Percentiles rank a stretch among this genome's conserved stretches.
phyloP scores from a whole-genome alignment of 2,797 vertebrate species.

The Zalophus californianus region DNA sequence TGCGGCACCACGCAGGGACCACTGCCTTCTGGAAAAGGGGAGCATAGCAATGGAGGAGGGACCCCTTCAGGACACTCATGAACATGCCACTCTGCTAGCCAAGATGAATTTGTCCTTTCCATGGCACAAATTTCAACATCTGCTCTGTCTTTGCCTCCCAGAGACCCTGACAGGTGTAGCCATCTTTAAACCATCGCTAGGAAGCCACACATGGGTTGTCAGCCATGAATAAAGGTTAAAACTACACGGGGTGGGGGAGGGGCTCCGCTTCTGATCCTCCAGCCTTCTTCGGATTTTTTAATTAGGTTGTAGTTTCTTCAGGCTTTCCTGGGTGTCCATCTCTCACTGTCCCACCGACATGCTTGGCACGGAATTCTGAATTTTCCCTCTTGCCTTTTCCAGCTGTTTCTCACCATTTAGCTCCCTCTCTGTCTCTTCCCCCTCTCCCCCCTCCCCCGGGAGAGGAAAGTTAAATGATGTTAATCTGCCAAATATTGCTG shows the following conservation, averaged over 20 bases:
- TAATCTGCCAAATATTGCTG: slow-evolving; percentile 88
- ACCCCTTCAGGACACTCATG: slow-evolving; percentile 75
- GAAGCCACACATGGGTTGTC: slow-evolving; percentile 90
- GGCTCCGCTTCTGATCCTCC: slow-evolving; percentile 73
- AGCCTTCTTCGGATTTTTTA: slow-evolving; percentile 74
- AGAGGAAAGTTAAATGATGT: slow-evolving; percentile 86
- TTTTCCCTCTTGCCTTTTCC: slow-evolving; percentile 69
- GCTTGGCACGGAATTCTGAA: slow-evolving; percentile 70
- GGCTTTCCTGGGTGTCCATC: slow-evolving; percentile 49
- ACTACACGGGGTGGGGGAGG: slow-evolving; percentile 45
- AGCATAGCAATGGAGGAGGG: neutral
- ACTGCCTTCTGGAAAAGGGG: neutral
- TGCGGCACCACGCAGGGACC: slow-evolving; percentile 36
- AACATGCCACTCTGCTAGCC: slow-evolving; percentile 82
- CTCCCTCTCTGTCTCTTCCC: neutral
- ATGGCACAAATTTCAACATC: slow-evolving; percentile 89
- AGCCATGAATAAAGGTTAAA: slow-evolving; percentile 85
- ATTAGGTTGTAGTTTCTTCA: slow-evolving; percentile 74
- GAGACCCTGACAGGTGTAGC: slow-evolving; percentile 90
- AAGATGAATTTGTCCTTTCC: slow-evolving; percentile 85
- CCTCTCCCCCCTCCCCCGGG: slow-evolving; percentile 47
- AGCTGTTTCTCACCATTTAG: slow-evolving; percentile 59
- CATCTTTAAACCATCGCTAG: slow-evolving; percentile 84
- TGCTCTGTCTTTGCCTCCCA: slow-evolving; percentile 86
- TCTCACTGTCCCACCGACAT: neutral